phyloP scores from a whole-genome alignment of 2,797 vertebrate species.

The Petrocephalus sullivani region DNA sequence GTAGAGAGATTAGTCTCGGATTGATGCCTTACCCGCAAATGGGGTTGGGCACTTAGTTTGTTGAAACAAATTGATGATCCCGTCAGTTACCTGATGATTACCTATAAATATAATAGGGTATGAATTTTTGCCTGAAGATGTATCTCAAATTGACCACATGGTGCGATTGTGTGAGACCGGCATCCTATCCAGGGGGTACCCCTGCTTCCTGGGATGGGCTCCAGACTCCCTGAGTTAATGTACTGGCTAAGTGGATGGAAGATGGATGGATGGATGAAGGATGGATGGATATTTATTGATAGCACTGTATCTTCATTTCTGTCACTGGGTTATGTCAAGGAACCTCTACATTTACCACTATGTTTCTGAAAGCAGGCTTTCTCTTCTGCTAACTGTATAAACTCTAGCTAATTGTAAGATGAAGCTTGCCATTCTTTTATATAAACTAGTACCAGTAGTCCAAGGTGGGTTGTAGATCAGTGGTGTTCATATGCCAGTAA shows the following conservation, averaged over 20 bases:
- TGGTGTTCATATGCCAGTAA: background rate
- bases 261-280: background rate
- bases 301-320: background rate
- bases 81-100: background rate
- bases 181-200: background rate
- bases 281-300: background rate
- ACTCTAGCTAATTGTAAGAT: background rate
- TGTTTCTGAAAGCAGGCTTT: background rate
- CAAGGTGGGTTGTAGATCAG: background rate
- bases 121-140: background rate
- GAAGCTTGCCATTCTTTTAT: background rate
- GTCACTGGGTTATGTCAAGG: background rate
- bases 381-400: background rate
- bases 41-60: background rate
- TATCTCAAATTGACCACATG: background rate
- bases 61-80: background rate
- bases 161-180: background rate
- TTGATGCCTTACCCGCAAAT: background rate
- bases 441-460: background rate
- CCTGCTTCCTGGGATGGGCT: background rate
- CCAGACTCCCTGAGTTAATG: background rate
- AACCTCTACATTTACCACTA: background rate
- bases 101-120: background rate
- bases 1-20: background rate
- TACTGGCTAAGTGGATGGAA: background rate